A percentile compares a stretch with the other conserved stretches of the same genome.
phyloP scores from a whole-genome alignment of 2,888 invertebrate species.

The Dexiosoma caninum region DNA sequence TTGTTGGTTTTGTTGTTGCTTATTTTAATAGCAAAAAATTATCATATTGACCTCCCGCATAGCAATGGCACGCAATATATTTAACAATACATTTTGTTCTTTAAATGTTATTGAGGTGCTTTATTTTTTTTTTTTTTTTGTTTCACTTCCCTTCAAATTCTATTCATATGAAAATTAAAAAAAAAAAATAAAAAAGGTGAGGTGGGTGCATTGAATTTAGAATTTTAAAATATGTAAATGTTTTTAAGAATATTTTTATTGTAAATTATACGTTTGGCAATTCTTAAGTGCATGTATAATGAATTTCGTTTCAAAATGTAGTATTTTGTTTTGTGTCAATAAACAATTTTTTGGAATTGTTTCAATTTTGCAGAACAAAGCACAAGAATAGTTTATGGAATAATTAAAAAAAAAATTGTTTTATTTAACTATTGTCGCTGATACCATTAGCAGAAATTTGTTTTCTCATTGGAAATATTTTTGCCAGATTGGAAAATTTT shows the following conservation, averaged over 20 bases:
- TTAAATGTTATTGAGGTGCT: not conserved
- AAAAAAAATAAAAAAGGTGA: slow-evolving; percentile 35
- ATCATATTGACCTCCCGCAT: slow-evolving; percentile 62
- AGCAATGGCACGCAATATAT: slow-evolving; percentile 52
- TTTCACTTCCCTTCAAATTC: not conserved
- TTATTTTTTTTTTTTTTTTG: too few species aligned
- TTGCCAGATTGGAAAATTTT: too few species aligned
- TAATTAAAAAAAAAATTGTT: too few species aligned
- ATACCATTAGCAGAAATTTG: too few species aligned
- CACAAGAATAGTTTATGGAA: too few species aligned
- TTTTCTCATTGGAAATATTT: too few species aligned
- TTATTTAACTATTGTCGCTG: too few species aligned
- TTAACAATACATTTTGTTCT: not conserved
- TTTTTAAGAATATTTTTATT: not conserved
- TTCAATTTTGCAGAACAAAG: too few species aligned
- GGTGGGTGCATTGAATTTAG: slow-evolving; percentile 38
- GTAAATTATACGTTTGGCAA: slow-evolving; percentile 12
- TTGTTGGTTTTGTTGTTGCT: slow-evolving; percentile 33
- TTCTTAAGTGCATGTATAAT: slow-evolving; percentile 9
- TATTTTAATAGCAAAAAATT: slow-evolving; percentile 48
- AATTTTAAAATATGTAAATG: slow-evolving; percentile 24
- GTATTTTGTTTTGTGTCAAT: too few species aligned
- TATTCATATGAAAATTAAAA: not conserved
- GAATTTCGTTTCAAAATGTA: not conserved
- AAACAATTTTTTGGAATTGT: too few species aligned